Base-by-base conservation (phyloP, 2,113 vertebrate species). In the Limanda limanda region DNA sequence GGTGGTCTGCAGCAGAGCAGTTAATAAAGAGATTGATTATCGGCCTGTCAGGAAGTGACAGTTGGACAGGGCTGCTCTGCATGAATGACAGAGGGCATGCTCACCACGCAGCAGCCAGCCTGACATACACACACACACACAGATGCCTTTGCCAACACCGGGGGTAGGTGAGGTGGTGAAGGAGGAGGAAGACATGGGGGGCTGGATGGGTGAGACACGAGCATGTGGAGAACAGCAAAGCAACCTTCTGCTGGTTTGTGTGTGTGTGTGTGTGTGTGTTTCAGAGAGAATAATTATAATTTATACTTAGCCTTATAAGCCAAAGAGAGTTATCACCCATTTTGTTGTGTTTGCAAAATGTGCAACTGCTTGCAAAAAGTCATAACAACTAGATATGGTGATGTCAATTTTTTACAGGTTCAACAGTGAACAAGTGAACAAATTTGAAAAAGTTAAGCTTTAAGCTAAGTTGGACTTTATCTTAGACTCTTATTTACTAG, bases 21-120 rank as follows among this genome's bases (percentile, higher is more conserved):
- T 95, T 97, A 97, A 96, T 97, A 96, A 97, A 97, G 97, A 97
- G 97, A 98, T 97, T 96, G 97, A 97, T 98, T 96, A 96, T 96
- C 85, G 90, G 94, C 94, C 96, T 97, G 96, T 97, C 60, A 94
- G 87, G 92, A 97, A 96, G 96, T 97, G 97, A 97, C 97, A 98
- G 96, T 96, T 97, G 96, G 96, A 96, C 95, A 97, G 96, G 94
- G 94, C 94, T 90, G 92, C 96, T 95, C 95, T 86, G 96, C 93
- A 73, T 96, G 96, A 97, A 95, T 96, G 96, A 96, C 97, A 97
- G 96, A 97, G 97, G 96, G 95, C 96, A 94, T 48, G 94, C 92
- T 96, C 95, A 90, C 92, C 91, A 94, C 95, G 92, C 95, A 93
- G 85, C 94, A 95, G 95, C 95, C 94, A 93, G 92, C 90, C 85